Evolutionary conservation across 2,113 vertebrate species (phyloP).

Genomic region (Varanus komodoensis): DNA sequence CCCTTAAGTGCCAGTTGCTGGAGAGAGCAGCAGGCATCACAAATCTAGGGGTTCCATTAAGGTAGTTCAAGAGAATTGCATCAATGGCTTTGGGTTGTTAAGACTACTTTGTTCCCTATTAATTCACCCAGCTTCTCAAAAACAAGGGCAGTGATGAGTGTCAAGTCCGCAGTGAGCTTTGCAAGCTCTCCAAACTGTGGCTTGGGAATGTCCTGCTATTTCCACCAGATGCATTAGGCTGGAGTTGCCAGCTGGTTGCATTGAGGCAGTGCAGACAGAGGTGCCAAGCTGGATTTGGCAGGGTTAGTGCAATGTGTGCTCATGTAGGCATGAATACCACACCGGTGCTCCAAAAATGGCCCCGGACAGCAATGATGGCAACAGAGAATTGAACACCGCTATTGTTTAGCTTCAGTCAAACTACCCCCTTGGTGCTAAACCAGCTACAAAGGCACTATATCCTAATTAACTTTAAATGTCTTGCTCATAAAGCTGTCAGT

Average conservation of each 20-base stretch:
- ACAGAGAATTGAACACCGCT: slow-evolving; percentile 17
- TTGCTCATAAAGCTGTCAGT: slow-evolving; percentile 69
- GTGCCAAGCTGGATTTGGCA: slow-evolving; percentile 15
- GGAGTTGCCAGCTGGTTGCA: slow-evolving; percentile 37
- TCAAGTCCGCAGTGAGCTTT: slow-evolving; percentile 12
- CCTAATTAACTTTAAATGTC: slow-evolving; percentile 71
- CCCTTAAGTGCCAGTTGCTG: neutral
- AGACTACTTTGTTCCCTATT: neutral
- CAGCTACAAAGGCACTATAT: slow-evolving; percentile 59
- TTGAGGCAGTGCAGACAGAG: neutral
- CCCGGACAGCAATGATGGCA: neutral
- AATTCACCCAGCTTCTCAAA: slow-evolving; percentile 5
- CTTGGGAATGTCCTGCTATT: neutral
- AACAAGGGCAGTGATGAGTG: neutral
- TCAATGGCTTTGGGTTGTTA: neutral
- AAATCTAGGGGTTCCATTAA: neutral
- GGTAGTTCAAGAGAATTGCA: neutral
- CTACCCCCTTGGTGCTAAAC: slow-evolving; percentile 26
- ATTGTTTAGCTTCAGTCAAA: slow-evolving; percentile 52
- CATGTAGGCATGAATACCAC: slow-evolving; percentile 12
- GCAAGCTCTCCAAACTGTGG: slow-evolving; percentile 10
- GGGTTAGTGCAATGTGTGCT: neutral
- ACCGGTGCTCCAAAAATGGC: neutral
- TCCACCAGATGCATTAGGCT: slow-evolving; percentile 18
- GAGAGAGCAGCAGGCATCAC: neutral